phyloP scores from a whole-genome alignment of 2,113 vertebrate genomes.

The Theristicus caerulescens region DNA sequence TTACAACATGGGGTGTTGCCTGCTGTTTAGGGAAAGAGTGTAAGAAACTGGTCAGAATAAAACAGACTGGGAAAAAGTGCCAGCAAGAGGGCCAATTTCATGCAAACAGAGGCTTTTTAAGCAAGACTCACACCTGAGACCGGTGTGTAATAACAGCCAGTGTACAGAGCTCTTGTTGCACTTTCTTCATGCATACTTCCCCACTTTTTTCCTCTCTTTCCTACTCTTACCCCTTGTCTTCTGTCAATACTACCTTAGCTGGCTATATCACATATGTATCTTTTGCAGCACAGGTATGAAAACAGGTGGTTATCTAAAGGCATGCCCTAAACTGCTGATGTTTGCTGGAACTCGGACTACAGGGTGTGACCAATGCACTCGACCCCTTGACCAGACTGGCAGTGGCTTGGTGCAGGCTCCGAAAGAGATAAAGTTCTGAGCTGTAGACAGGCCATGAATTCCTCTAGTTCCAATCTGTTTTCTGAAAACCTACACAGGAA shows the following conservation, averaged over 20 bases:
- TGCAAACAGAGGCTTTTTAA: neutral
- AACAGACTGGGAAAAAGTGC: neutral
- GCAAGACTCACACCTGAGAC: neutral
- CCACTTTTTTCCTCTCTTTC: neutral
- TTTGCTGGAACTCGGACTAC: neutral
- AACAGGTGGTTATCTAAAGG: neutral
- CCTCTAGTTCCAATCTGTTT: too few relatives aligned
- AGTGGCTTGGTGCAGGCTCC: too few relatives aligned
- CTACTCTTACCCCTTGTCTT: neutral
- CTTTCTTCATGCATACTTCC: neutral
- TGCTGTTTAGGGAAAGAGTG: neutral
- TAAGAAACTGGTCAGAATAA: neutral
- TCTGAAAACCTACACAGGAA: too few relatives aligned
- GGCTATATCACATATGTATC: neutral
- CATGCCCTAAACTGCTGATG: neutral
- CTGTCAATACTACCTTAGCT: neutral
- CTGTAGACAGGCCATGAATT: too few relatives aligned
- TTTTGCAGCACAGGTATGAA: neutral
- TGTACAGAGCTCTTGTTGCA: fast-evolving
- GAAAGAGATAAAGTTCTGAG: too few relatives aligned
- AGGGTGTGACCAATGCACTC: too few relatives aligned
- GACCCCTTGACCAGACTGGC: too few relatives aligned
- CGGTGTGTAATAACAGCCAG: neutral
- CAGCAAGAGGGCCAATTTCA: neutral
- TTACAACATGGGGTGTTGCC: neutral